Evolutionary conservation across 64 coral and sea anemone genomes (phyloP).

Genomic region (Montipora sp.): DNA sequence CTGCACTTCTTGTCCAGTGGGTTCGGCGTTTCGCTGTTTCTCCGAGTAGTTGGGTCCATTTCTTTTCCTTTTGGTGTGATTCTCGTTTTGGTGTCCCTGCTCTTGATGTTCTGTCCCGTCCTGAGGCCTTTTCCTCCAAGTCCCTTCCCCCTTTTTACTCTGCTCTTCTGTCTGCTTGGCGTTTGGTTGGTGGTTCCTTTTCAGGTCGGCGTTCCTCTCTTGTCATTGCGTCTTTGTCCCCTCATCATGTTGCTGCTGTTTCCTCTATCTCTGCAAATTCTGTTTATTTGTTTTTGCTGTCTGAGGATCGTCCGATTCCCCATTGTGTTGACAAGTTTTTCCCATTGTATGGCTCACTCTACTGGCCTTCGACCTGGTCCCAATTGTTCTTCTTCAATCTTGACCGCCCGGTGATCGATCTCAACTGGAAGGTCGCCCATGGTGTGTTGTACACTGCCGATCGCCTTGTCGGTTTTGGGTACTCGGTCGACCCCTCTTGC

Average conservation of each 20-base stretch:
- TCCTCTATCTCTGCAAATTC: background rate
- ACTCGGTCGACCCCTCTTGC: background rate
- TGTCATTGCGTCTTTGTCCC: background rate
- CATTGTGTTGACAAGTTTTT: conserved; percentile 15
- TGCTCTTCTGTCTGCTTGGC: background rate
- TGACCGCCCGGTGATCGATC: background rate
- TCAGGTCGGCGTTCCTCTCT: background rate
- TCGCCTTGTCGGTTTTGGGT: background rate
- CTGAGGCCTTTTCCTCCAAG: background rate
- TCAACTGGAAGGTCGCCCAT: conserved; percentile 5
- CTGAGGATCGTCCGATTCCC: background rate
- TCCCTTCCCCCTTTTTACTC: background rate
- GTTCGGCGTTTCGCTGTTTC: background rate
- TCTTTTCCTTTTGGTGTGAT: background rate
- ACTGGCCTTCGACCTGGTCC: conserved; percentile 18
- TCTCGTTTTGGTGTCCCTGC: background rate
- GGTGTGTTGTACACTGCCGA: background rate
- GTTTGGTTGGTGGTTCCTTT: background rate
- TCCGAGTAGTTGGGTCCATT: background rate
- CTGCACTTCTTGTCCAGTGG: conserved; percentile 9
- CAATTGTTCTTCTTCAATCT: background rate
- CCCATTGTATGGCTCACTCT: background rate
- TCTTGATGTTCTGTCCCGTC: background rate
- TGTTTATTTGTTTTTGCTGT: background rate
- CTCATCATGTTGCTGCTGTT: background rate